Conservation (phyloP, 1,140 invertebrate species). For the Hypothenemus hampei region DNA sequence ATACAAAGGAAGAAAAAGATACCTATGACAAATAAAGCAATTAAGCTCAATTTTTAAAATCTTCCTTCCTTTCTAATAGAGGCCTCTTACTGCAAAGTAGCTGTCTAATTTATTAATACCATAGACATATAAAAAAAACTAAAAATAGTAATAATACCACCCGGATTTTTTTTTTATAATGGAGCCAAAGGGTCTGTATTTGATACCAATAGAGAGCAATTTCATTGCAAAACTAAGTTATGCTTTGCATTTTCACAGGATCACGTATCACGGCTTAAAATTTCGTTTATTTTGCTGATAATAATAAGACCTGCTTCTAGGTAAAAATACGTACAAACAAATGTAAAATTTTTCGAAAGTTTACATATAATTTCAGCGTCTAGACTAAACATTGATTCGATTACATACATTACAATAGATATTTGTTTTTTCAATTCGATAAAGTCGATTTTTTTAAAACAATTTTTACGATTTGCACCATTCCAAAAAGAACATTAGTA, state of each 20-base stretch:
- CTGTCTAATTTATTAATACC: background rate
- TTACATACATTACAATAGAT: too few species aligned
- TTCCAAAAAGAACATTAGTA: too few species aligned
- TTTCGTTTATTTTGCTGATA: background rate
- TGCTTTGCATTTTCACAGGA: background rate
- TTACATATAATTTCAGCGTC: too few species aligned
- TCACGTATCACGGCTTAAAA: background rate
- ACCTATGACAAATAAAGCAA: slow-evolving; percentile 2
- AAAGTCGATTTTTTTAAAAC: too few species aligned
- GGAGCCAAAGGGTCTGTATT: background rate
- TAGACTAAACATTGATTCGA: too few species aligned
- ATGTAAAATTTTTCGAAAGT: too few species aligned
- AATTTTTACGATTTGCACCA: too few species aligned
- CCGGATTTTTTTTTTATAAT: background rate
- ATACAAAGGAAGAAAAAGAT: background rate
- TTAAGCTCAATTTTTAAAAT: slow-evolving; percentile 3
- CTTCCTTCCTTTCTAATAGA: slow-evolving; percentile 11
- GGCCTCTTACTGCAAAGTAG: too few species aligned
- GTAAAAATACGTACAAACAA: background rate
- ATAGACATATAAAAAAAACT: background rate
- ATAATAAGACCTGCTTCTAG: background rate
- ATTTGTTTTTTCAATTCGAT: too few species aligned
- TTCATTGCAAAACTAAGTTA: background rate
- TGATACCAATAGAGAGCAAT: background rate
- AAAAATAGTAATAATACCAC: background rate